Evolutionary conservation across 2,113 vertebrate genomes (phyloP).

Genomic region (Catharus fuscescens): DNA sequence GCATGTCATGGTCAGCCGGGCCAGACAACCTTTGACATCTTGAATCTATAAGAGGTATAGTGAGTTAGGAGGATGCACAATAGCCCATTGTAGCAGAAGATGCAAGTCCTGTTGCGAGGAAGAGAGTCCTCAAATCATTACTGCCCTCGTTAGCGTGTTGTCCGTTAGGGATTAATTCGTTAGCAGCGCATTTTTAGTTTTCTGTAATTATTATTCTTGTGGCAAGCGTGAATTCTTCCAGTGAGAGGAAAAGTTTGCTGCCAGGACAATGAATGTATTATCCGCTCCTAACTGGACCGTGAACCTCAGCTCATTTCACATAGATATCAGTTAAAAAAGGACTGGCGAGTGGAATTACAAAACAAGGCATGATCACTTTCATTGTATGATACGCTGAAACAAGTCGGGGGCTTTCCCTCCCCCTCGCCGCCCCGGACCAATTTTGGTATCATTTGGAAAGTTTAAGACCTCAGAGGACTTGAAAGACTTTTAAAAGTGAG

Average conservation of each 20-base stretch:
- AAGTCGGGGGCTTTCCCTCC: constrained; percentile 64
- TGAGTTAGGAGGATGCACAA: constrained; percentile 83
- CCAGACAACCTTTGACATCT: constrained; percentile 95
- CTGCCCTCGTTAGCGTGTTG: constrained; percentile 83
- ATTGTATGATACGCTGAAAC: constrained; percentile 73
- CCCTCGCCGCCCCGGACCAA: constrained; percentile 58
- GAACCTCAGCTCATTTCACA: constrained; percentile 85
- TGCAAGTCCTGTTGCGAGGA: constrained; percentile 79
- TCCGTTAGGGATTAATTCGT: constrained; percentile 88
- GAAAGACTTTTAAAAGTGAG: constrained; percentile 76
- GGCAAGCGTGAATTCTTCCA: constrained; percentile 82
- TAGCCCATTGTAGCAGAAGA: constrained; percentile 87
- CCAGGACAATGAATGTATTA: constrained; percentile 90
- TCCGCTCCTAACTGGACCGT: constrained; percentile 86
- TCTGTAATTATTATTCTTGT: constrained; percentile 84
- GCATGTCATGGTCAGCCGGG: constrained; percentile 88
- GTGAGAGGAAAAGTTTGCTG: constrained; percentile 83
- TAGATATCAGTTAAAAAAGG: constrained; percentile 85
- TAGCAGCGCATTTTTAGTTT: constrained; percentile 81
- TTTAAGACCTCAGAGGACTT: constrained; percentile 78
- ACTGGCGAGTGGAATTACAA: constrained; percentile 79
- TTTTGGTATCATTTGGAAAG: constrained; percentile 74
- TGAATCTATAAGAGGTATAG: constrained; percentile 77
- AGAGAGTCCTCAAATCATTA: constrained; percentile 82
- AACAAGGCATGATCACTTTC: constrained; percentile 75